Percentiles rank a stretch among this genome's conserved stretches.
Evolutionary conservation across 2,888 invertebrate species (phyloP).

Genomic region (Unio delphinus): DNA sequence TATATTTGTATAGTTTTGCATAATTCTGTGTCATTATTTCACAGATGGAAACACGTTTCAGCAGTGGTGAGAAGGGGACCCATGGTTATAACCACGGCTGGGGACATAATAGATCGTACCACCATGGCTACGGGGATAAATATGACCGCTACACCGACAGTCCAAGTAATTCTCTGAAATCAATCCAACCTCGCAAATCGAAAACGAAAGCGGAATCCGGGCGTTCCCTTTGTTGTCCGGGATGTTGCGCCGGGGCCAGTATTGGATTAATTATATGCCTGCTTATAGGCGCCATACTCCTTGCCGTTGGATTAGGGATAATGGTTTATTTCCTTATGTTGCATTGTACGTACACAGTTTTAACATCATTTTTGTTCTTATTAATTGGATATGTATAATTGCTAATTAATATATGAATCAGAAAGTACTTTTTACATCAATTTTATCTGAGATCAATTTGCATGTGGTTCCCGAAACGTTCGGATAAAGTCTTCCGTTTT

Average conservation of each 20-base stretch:
- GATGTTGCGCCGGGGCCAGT: conserved; percentile 10
- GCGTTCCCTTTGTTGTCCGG: conserved; percentile 2
- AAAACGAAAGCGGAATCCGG: too few relatives aligned
- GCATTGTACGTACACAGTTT: conserved; percentile 16
- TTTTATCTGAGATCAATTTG: too few relatives aligned
- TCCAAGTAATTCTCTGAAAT: too few relatives aligned
- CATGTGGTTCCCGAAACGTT: too few relatives aligned
- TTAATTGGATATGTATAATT: too few relatives aligned
- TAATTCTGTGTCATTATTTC: neutral
- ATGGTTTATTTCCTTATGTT: conserved; percentile 39
- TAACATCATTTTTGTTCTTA: too few relatives aligned
- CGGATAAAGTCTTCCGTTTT: too few relatives aligned
- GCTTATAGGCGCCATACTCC: conserved; percentile 42
- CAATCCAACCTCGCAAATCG: too few relatives aligned
- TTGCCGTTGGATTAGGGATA: conserved; percentile 44
- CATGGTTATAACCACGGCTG: conserved; percentile 15
- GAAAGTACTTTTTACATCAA: too few relatives aligned
- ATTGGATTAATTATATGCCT: conserved; percentile 35
- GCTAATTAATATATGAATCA: too few relatives aligned
- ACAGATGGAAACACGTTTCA: conserved; percentile 3
- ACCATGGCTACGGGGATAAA: neutral
- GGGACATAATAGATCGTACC: neutral
- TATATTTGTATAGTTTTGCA: too few relatives aligned
- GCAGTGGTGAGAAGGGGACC: neutral
- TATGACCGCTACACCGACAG: neutral